Base-by-base conservation (phyloP, 1,140 invertebrate species). In the Cyclargus thomasi region DNA sequence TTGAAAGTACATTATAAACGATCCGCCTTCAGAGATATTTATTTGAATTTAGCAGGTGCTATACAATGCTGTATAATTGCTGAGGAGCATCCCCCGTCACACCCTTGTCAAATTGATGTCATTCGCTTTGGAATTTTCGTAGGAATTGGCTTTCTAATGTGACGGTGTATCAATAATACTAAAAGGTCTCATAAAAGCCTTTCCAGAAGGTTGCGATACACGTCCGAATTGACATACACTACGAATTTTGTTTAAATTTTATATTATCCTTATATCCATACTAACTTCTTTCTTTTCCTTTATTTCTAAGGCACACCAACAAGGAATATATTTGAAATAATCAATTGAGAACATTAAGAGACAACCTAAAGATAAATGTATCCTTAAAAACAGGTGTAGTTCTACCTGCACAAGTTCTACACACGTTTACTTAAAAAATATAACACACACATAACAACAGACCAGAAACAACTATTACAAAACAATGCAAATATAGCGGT, bases 21-120 rank as follows among this genome's bases (percentile, higher is more conserved):
- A 59, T 21, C 55, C 55, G 11, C 18, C 55, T 11, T 59, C 47
- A 63, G 68, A 65, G 14, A 57, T 35, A 65, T 65, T 29, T 57
- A 53, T 64, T 21, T 47, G 67, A 71, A 64, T 67, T 36, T 59
- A 68, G 62, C 65, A 65, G 71, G 69, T 70, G 69, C 69, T 66
- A 65, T 70, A 70, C 65, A 65, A 35, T 62, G 21, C 62, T 73
- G 65, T 72, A 71, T 71, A 73, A 74, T 74, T 72, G 73, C 47
- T 18, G 53, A 29, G 62, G 39, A 29, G 53, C 59, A 62, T 73
- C 74, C 74, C 74, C 29, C 64, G 71, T 75, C 74, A 68, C 65
- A 75, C 74, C 74, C 74, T 75, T 65, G 69, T 75, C 74, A 73
- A 71, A 71, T 65, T 35, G 70, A 65, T 70, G 69, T 53, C 64